These are phyloP conservation scores for Mus musculus DNA, from an alignment of 2,113 vertebrate genomes.

Conservation along the genomic window DNA sequence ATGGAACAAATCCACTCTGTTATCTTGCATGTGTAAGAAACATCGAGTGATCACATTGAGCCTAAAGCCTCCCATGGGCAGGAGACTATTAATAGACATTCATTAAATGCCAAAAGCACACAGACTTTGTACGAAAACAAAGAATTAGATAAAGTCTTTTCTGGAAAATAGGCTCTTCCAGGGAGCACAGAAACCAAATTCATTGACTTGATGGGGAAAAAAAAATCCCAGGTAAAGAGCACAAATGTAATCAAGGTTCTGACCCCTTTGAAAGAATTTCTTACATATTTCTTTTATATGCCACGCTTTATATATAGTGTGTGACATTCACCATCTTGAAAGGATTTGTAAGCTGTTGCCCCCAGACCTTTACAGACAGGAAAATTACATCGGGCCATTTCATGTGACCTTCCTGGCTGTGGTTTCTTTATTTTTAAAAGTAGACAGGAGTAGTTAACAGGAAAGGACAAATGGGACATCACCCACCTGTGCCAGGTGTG, in stretches of 20 bases:
- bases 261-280: slow-evolving; percentile 72
- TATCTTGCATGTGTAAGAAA: slow-evolving; percentile 47
- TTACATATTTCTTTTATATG: slow-evolving; percentile 73
- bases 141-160: slow-evolving; percentile 62
- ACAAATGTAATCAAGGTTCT: slow-evolving; percentile 65
- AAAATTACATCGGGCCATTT: slow-evolving; percentile 65
- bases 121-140: slow-evolving; percentile 70
- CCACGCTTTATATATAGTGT: slow-evolving; percentile 73
- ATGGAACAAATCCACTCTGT: not conserved
- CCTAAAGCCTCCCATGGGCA: not conserved
- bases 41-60: not conserved
- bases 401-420: slow-evolving; percentile 40
- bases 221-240: slow-evolving; percentile 54
- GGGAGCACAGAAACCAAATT: slow-evolving; percentile 62
- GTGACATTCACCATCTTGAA: slow-evolving; percentile 64
- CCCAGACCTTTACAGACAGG: slow-evolving; percentile 49
- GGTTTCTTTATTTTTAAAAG: slow-evolving; percentile 63
- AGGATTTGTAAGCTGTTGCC: slow-evolving; percentile 59
- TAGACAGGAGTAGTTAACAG: slow-evolving; percentile 27
- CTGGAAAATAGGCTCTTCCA: slow-evolving; percentile 43
- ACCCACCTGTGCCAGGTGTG: not conserved
- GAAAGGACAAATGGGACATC: not conserved
- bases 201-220: slow-evolving; percentile 27
- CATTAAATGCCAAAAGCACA: slow-evolving; percentile 61
- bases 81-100: slow-evolving; percentile 74